Evolutionary conservation across 2,888 invertebrate species (phyloP), one percentile per base, ranked within the genome.

Genomic region (Platycheirus albimanus): DNA sequence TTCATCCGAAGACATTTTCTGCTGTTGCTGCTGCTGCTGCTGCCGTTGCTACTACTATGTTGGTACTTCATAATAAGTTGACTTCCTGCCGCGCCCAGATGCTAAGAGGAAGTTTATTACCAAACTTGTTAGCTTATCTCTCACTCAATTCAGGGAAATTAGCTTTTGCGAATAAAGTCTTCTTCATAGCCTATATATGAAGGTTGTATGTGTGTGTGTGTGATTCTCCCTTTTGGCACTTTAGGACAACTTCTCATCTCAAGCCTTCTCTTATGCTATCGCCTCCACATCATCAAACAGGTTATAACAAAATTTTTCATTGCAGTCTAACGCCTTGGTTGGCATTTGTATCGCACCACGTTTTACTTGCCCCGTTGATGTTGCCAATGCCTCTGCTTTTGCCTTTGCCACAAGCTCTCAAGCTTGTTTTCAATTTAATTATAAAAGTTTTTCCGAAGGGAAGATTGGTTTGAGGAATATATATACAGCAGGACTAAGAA

Each of bases 51-150:
- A 5, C 19, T 33, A 10, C 7, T 20, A 10, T 1, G 8, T 41
- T 8, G 17, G 20, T 79, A 24, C 67, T 77, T 76, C 43, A 67
- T 83, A 77, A 83, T 72, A 83, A 72, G 67, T 83, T 83, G 47
- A 77, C 77, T 67, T 77, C 71, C 72, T 72, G 63, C 28, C 66
- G 71, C 66, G 67, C 66, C 66, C 81, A 81, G 77, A 81, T 83
- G 77, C 67, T 77, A n/a, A 51, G 71, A 63, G 41, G 61, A 83
- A 83, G 77, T 83, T 83, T 83, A 77, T 77, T 83, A 72, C 77
- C 81, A 72, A 83, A 83, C 81, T 83, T 81, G 71, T 77, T 77
- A 63, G 81, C 77, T 83, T 77, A 83, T 83, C 81, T 83, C 77
- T 67, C 67, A 83, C 77, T 83, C 77, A 83, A 77, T 83, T 69